Evolutionary conservation across 2,797 vertebrate genomes (phyloP).

Genomic region (Brotula barbata): DNA sequence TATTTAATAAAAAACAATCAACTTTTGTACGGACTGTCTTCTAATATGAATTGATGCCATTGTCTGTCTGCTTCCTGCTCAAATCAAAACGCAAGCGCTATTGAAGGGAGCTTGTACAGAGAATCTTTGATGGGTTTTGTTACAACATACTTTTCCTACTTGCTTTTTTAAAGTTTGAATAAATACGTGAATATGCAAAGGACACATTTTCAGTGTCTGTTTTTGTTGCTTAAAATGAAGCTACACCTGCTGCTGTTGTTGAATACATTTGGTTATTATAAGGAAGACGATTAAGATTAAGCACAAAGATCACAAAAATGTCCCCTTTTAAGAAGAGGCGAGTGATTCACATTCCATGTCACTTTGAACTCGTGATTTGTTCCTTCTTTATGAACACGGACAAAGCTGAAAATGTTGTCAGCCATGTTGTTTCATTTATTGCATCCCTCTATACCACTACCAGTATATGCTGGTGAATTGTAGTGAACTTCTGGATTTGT

Average conservation of each 20-base stretch:
- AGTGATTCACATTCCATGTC: no score
- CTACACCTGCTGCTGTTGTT: background rate
- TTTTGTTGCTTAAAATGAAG: background rate
- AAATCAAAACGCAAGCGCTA: background rate
- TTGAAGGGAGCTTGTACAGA: conserved; percentile 19
- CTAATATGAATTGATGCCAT: conserved; percentile 6
- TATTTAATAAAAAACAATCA: conserved; percentile 20
- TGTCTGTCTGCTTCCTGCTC: background rate
- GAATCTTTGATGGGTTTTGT: conserved; percentile 9
- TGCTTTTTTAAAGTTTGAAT: conserved; percentile 33
- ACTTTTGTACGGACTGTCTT: conserved; percentile 12
- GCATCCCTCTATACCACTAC: no score
- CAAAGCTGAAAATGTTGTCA: background rate
- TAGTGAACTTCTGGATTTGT: no score
- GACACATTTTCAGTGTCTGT: background rate
- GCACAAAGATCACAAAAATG: no score
- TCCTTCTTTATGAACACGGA: background rate
- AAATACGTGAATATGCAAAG: conserved; percentile 38
- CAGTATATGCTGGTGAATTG: no score
- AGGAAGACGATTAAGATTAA: no score
- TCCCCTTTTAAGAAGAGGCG: no score
- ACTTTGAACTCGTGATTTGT: no score
- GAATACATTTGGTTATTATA: no score
- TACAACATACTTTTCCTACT: conserved; percentile 9
- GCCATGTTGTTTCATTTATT: conserved; percentile 13